Conservation (phyloP, 2,113 vertebrate genomes). For the Vanacampus margaritifer region DNA sequence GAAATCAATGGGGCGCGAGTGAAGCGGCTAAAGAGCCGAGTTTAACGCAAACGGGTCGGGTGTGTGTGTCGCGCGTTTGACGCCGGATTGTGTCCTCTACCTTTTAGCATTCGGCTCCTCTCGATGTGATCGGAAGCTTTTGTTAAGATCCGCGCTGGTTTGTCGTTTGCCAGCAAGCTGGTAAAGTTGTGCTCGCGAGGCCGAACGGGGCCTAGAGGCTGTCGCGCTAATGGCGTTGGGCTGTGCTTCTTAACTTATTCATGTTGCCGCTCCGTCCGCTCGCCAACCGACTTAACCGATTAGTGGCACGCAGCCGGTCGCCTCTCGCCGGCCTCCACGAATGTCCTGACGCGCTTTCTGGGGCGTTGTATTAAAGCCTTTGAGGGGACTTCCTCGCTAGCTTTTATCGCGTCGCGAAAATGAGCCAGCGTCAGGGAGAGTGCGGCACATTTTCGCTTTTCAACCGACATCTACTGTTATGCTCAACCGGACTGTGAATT, state of each 20-base stretch:
- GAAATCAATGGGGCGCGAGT: conserved; percentile 65
- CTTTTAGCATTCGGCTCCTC: neutral
- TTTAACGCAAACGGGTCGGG: conserved; percentile 6
- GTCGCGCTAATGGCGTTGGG: conserved; percentile 39
- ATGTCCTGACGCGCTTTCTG: conserved; percentile 4
- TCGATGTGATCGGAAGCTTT: neutral
- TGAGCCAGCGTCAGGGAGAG: conserved; percentile 1
- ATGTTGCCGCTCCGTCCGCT: conserved; percentile 33
- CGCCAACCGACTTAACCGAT: conserved; percentile 50
- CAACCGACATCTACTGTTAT: neutral
- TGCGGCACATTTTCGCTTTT: conserved; percentile 42
- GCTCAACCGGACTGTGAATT: neutral
- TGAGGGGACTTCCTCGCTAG: neutral
- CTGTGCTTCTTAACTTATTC: conserved; percentile 52
- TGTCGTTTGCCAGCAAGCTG: conserved; percentile 45
- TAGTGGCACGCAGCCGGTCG: conserved; percentile 15
- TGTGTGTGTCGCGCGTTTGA: neutral
- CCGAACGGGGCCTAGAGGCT: conserved; percentile 45
- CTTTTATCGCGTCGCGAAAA: conserved; percentile 3
- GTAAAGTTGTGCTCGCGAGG: conserved; percentile 59
- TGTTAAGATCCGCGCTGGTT: conserved; percentile 10
- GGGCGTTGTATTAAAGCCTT: neutral
- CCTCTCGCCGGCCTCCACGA: neutral
- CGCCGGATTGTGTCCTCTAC: neutral
- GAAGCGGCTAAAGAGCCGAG: conserved; percentile 31